phyloP scores from a whole-genome alignment of 1,140 invertebrate species.

The Cherax quadricarinatus region DNA sequence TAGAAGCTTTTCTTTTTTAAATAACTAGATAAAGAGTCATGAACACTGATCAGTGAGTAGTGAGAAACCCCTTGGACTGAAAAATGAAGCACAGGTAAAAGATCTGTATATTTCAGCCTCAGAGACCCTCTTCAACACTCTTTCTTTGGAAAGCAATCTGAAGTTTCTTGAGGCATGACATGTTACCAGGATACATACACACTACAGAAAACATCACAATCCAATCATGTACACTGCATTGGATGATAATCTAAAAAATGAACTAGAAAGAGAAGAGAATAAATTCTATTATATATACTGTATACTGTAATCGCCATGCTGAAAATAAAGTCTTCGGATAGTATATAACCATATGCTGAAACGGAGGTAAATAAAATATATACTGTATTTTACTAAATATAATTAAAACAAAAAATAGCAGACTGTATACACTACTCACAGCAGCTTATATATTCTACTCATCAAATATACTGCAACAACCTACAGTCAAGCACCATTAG shows the following conservation, averaged over 20 bases:
- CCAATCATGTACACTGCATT: background rate
- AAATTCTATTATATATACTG: background rate
- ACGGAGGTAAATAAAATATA: background rate
- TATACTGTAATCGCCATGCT: background rate
- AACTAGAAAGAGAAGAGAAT: background rate
- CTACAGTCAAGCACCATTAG: too few species aligned
- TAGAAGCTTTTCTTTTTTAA: background rate
- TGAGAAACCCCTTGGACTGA: too few species aligned
- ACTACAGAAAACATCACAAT: background rate
- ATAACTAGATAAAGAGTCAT: too few species aligned
- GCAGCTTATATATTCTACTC: too few species aligned
- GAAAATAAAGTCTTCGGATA: background rate
- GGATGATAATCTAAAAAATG: background rate
- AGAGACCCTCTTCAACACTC: too few species aligned
- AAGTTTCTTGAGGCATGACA: background rate
- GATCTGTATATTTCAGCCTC: too few species aligned
- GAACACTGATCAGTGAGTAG: too few species aligned
- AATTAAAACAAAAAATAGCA: background rate
- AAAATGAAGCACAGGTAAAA: too few species aligned
- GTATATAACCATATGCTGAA: background rate
- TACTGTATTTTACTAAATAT: background rate
- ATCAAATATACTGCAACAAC: too few species aligned
- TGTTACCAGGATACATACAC: background rate
- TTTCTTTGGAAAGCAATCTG: background rate
- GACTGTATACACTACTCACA: background rate